Percentiles rank a stretch among this genome's conserved stretches.
Conservation (phyloP, 2,113 vertebrate species). For the Coryphaenoides rupestris region DNA sequence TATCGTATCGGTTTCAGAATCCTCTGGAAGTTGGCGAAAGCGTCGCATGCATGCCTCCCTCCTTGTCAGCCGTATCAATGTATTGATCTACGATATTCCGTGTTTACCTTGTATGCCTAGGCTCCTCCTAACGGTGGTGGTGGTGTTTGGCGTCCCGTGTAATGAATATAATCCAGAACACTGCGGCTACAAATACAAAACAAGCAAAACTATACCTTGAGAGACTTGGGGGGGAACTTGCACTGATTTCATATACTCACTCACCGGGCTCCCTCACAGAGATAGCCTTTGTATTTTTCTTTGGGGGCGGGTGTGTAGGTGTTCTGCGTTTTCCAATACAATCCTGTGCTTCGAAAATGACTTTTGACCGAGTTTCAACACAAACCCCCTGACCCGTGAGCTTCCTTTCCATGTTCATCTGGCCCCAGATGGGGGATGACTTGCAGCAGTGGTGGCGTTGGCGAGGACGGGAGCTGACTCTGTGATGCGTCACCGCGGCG, state of each 20-base stretch:
- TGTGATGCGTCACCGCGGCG: too few species aligned
- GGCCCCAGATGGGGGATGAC: too few species aligned
- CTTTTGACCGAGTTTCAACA: too few species aligned
- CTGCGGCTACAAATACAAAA: background rate
- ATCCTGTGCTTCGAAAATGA: too few species aligned
- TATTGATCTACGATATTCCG: slow-evolving; percentile 17
- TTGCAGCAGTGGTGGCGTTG: too few species aligned
- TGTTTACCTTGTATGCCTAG: slow-evolving; percentile 3
- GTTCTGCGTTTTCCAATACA: too few species aligned
- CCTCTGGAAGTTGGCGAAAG: slow-evolving; percentile 12
- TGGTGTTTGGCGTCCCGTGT: too few species aligned
- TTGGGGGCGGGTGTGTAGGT: too few species aligned
- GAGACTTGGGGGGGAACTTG: slow-evolving; percentile 15
- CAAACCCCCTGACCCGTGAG: too few species aligned
- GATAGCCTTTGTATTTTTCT: background rate
- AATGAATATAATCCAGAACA: background rate
- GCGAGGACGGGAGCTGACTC: too few species aligned
- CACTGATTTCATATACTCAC: slow-evolving; percentile 18
- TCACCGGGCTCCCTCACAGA: background rate
- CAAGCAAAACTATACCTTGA: slow-evolving; percentile 5
- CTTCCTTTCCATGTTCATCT: too few species aligned
- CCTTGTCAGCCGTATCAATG: slow-evolving; percentile 19
- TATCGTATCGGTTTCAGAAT: slow-evolving; percentile 33
- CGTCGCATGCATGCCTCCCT: slow-evolving; percentile 44
- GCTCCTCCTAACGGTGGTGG: background rate